Conservation (phyloP, 2,113 vertebrate genomes). For the Strix aluco region DNA sequence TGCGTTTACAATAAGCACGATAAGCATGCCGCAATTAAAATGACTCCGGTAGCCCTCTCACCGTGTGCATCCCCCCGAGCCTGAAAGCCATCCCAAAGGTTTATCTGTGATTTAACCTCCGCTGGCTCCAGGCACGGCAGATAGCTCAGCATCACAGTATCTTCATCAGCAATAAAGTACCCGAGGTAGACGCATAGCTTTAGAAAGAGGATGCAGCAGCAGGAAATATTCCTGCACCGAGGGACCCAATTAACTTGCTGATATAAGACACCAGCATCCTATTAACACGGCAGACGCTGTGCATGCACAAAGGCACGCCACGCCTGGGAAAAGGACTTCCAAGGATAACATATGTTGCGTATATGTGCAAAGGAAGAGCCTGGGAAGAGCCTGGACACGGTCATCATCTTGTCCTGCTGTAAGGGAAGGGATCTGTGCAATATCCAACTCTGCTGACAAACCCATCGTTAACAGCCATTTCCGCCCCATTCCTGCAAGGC, state of each 20-base stretch:
- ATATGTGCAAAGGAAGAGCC: neutral
- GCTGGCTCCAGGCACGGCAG: neutral
- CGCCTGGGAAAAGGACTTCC: neutral
- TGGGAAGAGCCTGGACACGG: neutral
- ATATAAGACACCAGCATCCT: neutral
- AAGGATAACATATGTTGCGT: neutral
- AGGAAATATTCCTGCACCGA: neutral
- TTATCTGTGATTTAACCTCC: neutral
- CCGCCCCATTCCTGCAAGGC: rapidly evolving
- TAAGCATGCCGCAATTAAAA: neutral
- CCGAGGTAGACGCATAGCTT: neutral
- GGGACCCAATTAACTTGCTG: neutral
- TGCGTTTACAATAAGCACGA: neutral
- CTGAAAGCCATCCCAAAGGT: neutral
- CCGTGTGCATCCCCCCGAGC: neutral
- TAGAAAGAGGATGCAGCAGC: neutral
- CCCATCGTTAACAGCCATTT: rapidly evolving
- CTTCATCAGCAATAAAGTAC: neutral
- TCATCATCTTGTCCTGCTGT: neutral
- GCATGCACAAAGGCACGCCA: neutral
- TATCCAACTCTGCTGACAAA: neutral
- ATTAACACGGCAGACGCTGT: neutral
- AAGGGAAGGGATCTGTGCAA: neutral
- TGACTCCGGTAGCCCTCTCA: neutral
- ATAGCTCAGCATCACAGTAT: neutral